Conservation (phyloP, 2,797 vertebrate genomes). For the Sebastes taczanowskii region DNA sequence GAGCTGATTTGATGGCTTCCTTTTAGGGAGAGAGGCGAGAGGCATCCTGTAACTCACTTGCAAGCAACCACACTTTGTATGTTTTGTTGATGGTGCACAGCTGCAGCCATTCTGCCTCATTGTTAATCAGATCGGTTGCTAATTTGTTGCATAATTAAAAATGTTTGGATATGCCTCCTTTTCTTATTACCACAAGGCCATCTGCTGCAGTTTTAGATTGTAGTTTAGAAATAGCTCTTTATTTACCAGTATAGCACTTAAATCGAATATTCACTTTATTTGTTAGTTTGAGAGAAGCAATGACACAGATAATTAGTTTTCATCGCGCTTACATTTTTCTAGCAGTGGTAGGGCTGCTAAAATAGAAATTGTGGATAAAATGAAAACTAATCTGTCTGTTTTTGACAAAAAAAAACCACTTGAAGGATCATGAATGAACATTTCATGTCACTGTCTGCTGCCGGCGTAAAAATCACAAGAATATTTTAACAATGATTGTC, state of each 20-base stretch:
- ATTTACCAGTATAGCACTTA: neutral
- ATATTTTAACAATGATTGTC: constrained; percentile 10
- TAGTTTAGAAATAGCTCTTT: constrained; percentile 11
- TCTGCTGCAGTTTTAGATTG: constrained; percentile 19
- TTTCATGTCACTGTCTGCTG: neutral
- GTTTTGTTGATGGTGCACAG: constrained; percentile 44
- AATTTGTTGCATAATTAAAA: constrained; percentile 29
- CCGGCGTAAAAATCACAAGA: neutral
- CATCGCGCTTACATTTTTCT: neutral
- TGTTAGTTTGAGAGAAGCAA: constrained; percentile 7
- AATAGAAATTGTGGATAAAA: neutral
- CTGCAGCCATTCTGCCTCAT: constrained; percentile 36
- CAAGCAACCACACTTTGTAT: constrained; percentile 20
- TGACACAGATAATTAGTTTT: constrained; percentile 15
- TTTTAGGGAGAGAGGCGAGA: constrained; percentile 26
- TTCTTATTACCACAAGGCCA: constrained; percentile 19
- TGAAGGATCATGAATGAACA: constrained; percentile 5
- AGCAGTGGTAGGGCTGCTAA: neutral
- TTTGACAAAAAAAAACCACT: neutral
- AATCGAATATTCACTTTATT: neutral
- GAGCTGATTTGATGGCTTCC: constrained; percentile 59
- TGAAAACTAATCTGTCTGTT: neutral
- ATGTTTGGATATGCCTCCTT: neutral
- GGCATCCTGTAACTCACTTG: constrained; percentile 34
- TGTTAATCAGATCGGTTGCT: constrained; percentile 29